Evolutionary conservation across 2,888 invertebrate species (phyloP).

Genomic region (Endotricha flammealis): DNA sequence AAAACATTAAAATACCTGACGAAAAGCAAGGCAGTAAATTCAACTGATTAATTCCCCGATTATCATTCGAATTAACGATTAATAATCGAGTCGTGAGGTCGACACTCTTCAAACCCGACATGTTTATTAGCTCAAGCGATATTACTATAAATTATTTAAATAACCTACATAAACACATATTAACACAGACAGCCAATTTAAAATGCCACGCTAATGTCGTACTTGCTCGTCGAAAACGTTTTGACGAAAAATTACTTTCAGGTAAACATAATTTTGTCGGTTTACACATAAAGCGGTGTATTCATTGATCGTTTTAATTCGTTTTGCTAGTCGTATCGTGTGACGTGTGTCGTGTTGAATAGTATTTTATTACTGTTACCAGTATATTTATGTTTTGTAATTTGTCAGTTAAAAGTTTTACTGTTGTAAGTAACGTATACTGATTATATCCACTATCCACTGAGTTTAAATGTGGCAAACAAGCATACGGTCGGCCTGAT

Average conservation of each 20-base stretch:
- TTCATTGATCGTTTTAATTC: neutral
- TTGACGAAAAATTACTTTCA: constrained; percentile 1
- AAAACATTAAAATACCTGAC: constrained; percentile 8
- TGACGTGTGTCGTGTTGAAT: too few species aligned
- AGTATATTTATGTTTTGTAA: too few species aligned
- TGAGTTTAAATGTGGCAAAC: too few species aligned
- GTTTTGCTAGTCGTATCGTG: neutral
- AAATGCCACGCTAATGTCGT: constrained; percentile 20
- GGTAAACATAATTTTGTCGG: constrained; percentile 19
- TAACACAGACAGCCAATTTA: constrained; percentile 25
- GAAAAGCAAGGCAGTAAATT: constrained; percentile 16
- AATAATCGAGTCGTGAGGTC: constrained; percentile 33
- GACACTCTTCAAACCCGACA: constrained; percentile 37
- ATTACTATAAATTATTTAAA: constrained; percentile 53
- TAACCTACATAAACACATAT: constrained; percentile 38
- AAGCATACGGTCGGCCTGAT: too few species aligned
- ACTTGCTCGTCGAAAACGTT: constrained; percentile 7
- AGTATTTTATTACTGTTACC: too few species aligned
- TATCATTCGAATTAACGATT: constrained; percentile 39
- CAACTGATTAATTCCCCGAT: constrained; percentile 39
- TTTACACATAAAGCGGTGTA: constrained; percentile 7
- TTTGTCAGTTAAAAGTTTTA: too few species aligned
- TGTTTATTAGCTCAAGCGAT: constrained; percentile 48
- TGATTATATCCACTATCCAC: too few species aligned
- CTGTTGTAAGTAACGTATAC: too few species aligned